phyloP scores from a whole-genome alignment of 2,113 vertebrate species.

The Carollia perspicillata region DNA sequence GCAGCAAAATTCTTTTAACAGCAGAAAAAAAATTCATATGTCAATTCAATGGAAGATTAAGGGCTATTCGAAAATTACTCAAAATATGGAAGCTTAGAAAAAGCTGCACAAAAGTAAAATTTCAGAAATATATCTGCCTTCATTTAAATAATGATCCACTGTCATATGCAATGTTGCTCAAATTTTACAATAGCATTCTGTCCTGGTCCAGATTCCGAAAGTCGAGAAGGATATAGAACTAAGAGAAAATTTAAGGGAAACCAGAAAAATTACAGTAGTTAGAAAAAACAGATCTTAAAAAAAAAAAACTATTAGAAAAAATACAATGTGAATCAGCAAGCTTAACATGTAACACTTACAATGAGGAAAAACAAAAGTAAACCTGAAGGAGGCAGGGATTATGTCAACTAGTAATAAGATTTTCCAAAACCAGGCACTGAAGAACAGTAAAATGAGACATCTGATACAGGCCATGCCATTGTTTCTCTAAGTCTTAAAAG shows the following conservation, averaged over 20 bases:
- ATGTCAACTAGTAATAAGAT: not conserved
- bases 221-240: not conserved
- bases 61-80: not conserved
- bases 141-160: not conserved
- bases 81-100: not conserved
- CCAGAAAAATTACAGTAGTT: not conserved
- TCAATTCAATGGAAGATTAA: constrained; percentile 31
- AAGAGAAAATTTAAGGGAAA: not conserved
- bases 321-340: not conserved
- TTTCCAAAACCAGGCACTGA: not conserved
- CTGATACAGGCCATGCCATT: not conserved
- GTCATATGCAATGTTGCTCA: not conserved
- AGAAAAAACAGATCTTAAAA: not conserved
- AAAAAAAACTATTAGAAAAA: not conserved
- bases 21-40: constrained; percentile 18
- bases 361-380: not conserved
- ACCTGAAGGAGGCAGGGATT: not conserved
- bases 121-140: not conserved
- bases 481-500: not conserved
- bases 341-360: not conserved
- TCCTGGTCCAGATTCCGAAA: not conserved
- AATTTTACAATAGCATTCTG: not conserved
- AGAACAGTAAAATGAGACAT: not conserved
- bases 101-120: not conserved
- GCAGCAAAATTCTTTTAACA: not conserved